Percentiles rank a stretch among this genome's conserved stretches.
Evolutionary conservation across 2,797 vertebrate species (phyloP).

Genomic region (Cossypha niveicapilla): DNA sequence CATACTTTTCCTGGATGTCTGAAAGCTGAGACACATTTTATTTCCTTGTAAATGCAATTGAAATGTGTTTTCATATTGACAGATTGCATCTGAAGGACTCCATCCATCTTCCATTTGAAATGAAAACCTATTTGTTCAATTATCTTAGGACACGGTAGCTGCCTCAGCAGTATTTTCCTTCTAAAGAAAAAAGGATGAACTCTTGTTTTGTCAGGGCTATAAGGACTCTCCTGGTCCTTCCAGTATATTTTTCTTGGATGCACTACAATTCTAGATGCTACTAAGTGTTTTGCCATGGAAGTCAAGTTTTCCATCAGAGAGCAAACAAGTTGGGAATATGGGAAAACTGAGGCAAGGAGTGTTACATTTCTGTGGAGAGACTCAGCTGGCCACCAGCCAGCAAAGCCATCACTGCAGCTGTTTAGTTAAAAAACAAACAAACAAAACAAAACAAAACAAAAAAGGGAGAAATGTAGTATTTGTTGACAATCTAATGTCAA

Average conservation of each 20-base stretch:
- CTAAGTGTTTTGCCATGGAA: not conserved
- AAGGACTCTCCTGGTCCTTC: not conserved
- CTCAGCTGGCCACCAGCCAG: not conserved
- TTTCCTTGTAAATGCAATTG: not conserved
- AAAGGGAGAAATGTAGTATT: not conserved
- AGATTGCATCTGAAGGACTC: not conserved
- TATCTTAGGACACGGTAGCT: not conserved
- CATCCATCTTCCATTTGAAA: not conserved
- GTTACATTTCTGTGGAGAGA: not conserved
- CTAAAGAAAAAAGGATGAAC: not conserved
- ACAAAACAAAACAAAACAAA: not conserved
- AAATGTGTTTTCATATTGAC: not conserved
- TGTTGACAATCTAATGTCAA: not conserved
- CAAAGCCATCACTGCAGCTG: not conserved
- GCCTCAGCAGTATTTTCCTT: not conserved
- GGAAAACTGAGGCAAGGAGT: not conserved
- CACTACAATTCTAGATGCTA: not conserved
- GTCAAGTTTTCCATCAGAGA: not conserved
- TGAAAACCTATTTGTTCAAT: not conserved
- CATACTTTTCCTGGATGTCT: not conserved
- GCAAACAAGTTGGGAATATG: not conserved
- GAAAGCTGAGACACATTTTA: not conserved
- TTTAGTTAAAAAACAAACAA: not conserved
- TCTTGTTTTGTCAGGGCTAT: not conserved
- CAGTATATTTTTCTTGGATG: not conserved